Evolutionary conservation across 2,797 vertebrate species (phyloP), one percentile per base, ranked within the genome.

Genomic region (Sebastes goodei): DNA sequence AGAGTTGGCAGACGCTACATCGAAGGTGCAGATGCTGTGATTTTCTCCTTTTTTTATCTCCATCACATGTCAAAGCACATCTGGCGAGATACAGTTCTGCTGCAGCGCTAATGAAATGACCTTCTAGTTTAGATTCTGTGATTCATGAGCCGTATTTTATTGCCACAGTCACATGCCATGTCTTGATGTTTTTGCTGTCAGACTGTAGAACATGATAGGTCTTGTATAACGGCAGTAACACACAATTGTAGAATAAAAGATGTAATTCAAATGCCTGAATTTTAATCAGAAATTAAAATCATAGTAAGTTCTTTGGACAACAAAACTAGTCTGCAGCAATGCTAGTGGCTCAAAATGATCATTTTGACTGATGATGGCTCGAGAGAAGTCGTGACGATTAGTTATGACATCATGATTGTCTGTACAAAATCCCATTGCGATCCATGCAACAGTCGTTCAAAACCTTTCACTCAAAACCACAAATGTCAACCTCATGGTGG

Each of bases 51-150:
- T 60, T 60, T 67, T 75, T 57, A 32, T 85, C 70, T 68, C 64
- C 63, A 11, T 86, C 46, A 68, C 69, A 78, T 66, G 68, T 74
- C 72, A 67, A 14, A 25, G 32, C 57, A 82, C 75, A 84, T 88
- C 80, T 85, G 84, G 65, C 6, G 6, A 68, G 57, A 74, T 56
- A 56, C 14, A 38, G 52, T 38, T 78, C 25, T 66, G 74, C 67
- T 60, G 30, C 30, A 23, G 66, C 29, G 4, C n/a, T 74, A 38
- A 71, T 71, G 33, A 72, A 42, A 68, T 76, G 52, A 78, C 85
- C 71, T 84, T 73, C 55, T 67, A 60, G 49, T 65, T 76, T 23
- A 20, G 21, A 30, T 76, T 74, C 9, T 70, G 33, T 27, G 69
- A 74, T 76, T 72, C 64, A 71, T 73, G 23, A 64, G 69, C 32